Base-by-base conservation (phyloP, 2,888 invertebrate species). In the Cosmia trapezina region DNA sequence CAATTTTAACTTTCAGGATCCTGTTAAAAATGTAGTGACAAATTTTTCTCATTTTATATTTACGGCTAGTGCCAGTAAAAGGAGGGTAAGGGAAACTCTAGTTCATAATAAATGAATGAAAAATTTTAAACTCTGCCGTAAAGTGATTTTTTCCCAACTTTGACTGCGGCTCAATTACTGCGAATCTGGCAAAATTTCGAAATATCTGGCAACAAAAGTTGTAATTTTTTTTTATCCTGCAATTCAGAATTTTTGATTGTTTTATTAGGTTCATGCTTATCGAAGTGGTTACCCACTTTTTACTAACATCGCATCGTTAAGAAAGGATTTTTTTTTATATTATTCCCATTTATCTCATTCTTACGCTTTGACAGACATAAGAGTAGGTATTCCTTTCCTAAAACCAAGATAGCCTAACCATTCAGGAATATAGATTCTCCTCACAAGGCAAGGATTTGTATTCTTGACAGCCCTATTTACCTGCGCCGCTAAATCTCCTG, bases 401-500 rank as follows among this genome's bases (percentile, higher is more conserved):
- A 65, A 17, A 70, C 56, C 59, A 53, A 70, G 57, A 69, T 64
- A 66, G 37, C 54, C 22, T 43, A 56, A 61, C 19, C 9, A 70
- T 71, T 75, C 63, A 72, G 65, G 64, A 76, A 76, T 73, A 77
- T 79, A 76, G 67, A 81, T 76, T 81, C 56, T 65, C 41, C 57
- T 64, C 76, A 56, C 67, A 53, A 71, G 62, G 49, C 53, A 73
- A 73, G 83, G 83, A 83, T 88, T 87, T 84, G 73, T 83, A 83
- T 79, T 76, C 70, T 78, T 81, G 88, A 87, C 87, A 87, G 81
- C 73, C 83, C 86, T 88, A 90, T 92, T 91, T 90, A 90, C 91
- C 88, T 90, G 86, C 77, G 83, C 83, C 81, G 83, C 87, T 89
- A 90, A 89, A 90, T 90, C 87, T 89, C 87, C 76, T 62, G 57